Evolutionary conservation across 2,113 vertebrate species (phyloP).

Genomic region (Oreocharis arfaki): DNA sequence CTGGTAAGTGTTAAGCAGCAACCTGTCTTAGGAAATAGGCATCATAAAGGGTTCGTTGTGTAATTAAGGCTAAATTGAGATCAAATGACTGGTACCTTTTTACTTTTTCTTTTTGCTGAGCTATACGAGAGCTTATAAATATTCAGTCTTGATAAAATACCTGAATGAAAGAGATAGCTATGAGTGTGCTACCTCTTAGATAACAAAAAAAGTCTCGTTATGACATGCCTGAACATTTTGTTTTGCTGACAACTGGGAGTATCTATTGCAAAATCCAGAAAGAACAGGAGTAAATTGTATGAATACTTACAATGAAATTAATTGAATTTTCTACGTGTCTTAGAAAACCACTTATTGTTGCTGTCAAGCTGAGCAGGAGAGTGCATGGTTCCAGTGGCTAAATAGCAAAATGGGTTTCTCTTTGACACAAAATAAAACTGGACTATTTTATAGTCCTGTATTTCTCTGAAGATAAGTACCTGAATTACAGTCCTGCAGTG

Average conservation of each 20-base stretch:
- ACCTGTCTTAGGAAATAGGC: background rate
- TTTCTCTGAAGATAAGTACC: background rate
- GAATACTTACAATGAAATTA: background rate
- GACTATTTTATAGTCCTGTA: background rate
- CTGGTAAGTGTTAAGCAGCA: background rate
- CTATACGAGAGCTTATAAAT: background rate
- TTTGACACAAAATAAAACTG: background rate
- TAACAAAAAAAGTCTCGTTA: background rate
- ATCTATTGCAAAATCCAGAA: background rate
- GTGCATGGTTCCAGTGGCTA: background rate
- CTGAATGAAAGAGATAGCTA: background rate
- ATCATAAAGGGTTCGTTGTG: background rate
- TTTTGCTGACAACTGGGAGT: background rate
- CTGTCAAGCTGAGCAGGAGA: background rate
- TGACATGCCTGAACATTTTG: background rate
- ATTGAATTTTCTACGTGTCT: background rate
- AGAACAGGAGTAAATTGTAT: background rate
- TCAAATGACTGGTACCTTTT: background rate
- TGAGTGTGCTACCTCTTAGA: background rate
- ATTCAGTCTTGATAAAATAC: constrained; percentile 1
- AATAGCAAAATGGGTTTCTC: background rate
- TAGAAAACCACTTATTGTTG: background rate
- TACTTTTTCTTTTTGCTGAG: background rate
- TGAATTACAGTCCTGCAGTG: background rate
- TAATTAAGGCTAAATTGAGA: background rate